Conservation (phyloP, 2,888 invertebrate species). For the Diaphora mendica region DNA sequence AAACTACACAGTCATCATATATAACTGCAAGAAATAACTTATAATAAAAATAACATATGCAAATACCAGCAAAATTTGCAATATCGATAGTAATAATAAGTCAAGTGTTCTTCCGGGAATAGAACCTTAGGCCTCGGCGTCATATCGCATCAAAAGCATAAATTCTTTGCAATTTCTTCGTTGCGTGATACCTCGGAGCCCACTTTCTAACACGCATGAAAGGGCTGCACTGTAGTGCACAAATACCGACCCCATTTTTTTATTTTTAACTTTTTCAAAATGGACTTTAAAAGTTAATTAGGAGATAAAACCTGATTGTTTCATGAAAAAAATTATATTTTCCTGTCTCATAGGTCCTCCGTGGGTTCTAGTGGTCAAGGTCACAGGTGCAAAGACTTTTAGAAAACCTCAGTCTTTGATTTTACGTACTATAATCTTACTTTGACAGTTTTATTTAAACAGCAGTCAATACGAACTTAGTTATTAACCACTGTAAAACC, state of each 20-base stretch:
- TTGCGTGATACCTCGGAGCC: conserved; percentile 82
- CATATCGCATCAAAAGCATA: conserved; percentile 81
- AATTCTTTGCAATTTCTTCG: conserved; percentile 85
- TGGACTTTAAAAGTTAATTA: no score
- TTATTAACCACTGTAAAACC: no score
- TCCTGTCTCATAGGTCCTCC: background rate
- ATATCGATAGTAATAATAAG: conserved; percentile 42
- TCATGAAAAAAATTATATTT: no score
- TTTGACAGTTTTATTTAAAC: no score
- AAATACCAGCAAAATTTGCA: conserved; percentile 1
- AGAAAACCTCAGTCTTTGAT: no score
- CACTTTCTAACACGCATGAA: conserved; percentile 86
- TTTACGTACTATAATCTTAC: no score
- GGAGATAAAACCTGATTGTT: no score
- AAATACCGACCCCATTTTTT: conserved; percentile 31
- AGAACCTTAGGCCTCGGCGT: conserved; percentile 70
- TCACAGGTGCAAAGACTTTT: background rate
- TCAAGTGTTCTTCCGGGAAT: conserved; percentile 61
- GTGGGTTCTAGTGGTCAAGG: background rate
- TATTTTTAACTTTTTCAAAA: background rate
- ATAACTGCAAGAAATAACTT: background rate
- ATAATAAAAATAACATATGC: background rate
- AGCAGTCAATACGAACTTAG: no score
- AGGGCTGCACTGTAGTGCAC: conserved; percentile 69
- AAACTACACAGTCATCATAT: no score